Percentiles rank a stretch among this genome's conserved stretches.
These are phyloP conservation scores for Phrixothrix hirtus DNA, from an alignment of 2,888 invertebrate genomes.

Conservation along the genomic window DNA sequence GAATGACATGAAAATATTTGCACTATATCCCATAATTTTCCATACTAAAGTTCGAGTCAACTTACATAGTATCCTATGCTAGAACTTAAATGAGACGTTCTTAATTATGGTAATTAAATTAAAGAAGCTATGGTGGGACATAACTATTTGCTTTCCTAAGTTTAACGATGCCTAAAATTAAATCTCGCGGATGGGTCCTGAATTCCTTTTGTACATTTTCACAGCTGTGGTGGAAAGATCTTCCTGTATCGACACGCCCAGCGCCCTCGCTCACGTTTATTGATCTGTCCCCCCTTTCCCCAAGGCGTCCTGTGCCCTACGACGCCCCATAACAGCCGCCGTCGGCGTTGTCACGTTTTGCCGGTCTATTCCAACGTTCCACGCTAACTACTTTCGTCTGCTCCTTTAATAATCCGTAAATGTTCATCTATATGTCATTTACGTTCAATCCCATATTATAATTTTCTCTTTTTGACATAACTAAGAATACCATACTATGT, in stretches of 20 bases:
- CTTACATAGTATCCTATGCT: background rate
- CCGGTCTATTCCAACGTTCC: conserved; percentile 19
- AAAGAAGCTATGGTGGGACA: background rate
- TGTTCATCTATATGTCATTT: conserved; percentile 12
- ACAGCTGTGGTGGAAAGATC: conserved; percentile 29
- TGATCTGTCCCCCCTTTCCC: conserved; percentile 42
- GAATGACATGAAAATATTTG: background rate
- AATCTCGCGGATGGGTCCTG: conserved; percentile 15
- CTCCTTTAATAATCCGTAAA: conserved; percentile 24
- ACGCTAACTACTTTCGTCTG: conserved; percentile 27
- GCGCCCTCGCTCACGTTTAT: conserved; percentile 43
- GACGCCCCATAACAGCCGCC: conserved; percentile 29
- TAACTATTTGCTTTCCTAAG: conserved; percentile 17
- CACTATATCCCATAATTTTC: background rate
- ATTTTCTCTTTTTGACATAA: conserved; percentile 4
- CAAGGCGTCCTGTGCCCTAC: conserved; percentile 26
- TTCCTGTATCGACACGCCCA: conserved; percentile 42
- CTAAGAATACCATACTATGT: no score
- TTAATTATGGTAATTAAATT: background rate
- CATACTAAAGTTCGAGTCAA: background rate
- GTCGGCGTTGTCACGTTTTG: conserved; percentile 30
- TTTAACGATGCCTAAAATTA: conserved; percentile 19
- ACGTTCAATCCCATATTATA: conserved; percentile 5
- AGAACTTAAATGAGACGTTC: conserved; percentile 1
- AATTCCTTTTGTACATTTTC: conserved; percentile 18